Conservation (phyloP, 1,140 invertebrate species). For the Leptoteleia sp. region DNA sequence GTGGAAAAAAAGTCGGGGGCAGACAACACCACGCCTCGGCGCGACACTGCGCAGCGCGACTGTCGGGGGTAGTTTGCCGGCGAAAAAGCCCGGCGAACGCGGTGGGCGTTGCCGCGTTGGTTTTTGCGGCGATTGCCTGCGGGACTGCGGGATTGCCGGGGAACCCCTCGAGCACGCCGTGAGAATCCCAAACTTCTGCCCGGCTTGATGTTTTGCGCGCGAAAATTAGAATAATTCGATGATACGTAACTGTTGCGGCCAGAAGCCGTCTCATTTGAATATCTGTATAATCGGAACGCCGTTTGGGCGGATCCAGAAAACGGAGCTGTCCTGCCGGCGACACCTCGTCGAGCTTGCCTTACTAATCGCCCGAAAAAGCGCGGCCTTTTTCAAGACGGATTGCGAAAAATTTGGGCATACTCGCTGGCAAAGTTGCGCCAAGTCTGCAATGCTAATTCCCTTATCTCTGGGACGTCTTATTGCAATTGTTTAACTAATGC, state of each 20-base stretch:
- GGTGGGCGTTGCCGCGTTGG: constrained; percentile 48
- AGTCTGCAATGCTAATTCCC: no score
- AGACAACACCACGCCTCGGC: constrained; percentile 51
- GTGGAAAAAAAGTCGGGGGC: constrained; percentile 31
- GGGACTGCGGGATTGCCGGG: constrained; percentile 16
- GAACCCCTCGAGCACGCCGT: constrained; percentile 43
- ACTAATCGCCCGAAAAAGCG: constrained; percentile 74
- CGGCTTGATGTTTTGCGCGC: constrained; percentile 72
- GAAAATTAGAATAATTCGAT: constrained; percentile 81
- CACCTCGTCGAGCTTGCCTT: constrained; percentile 67
- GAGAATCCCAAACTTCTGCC: constrained; percentile 59
- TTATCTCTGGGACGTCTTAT: no score
- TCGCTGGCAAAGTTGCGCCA: constrained; percentile 5
- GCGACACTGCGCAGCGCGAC: constrained; percentile 53
- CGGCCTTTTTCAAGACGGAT: constrained; percentile 31
- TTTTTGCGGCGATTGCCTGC: constrained; percentile 57
- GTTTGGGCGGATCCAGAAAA: constrained; percentile 80
- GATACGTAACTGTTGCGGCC: constrained; percentile 81
- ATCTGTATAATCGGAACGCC: constrained; percentile 80
- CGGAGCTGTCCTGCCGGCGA: constrained; percentile 69
- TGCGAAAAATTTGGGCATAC: constrained; percentile 32
- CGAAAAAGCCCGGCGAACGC: constrained; percentile 55
- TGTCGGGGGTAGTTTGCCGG: constrained; percentile 58
- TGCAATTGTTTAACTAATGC: no score
- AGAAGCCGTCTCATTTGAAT: constrained; percentile 78